Conservation (phyloP, 2,797 vertebrate genomes). For the Mormyrus proboscirostris region DNA sequence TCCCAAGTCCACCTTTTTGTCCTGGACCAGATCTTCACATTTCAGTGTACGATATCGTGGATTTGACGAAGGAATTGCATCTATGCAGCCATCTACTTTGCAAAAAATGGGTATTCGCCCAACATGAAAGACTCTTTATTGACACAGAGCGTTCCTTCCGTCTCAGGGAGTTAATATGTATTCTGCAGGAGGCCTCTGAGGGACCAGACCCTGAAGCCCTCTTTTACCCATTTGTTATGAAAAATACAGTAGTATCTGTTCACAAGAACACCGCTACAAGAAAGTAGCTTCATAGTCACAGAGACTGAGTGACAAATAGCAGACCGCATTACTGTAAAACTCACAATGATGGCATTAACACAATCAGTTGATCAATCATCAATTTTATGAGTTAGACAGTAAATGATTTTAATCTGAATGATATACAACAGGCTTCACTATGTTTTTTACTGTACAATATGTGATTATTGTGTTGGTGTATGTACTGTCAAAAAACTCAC, state of each 20-base stretch:
- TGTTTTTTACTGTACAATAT: neutral
- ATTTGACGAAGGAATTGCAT: neutral
- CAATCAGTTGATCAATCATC: neutral
- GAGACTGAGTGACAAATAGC: neutral
- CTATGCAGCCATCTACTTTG: neutral
- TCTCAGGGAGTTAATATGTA: neutral
- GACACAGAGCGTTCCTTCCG: neutral
- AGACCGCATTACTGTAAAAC: neutral
- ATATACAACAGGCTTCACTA: neutral
- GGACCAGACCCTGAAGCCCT: neutral
- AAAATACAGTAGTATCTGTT: neutral
- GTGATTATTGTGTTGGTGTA: neutral
- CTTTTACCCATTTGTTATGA: neutral
- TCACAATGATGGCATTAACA: neutral
- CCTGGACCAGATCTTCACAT: neutral
- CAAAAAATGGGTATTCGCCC: neutral
- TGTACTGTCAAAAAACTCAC: neutral
- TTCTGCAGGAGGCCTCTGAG: neutral
- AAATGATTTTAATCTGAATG: neutral
- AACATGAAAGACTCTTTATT: neutral
- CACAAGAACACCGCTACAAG: neutral
- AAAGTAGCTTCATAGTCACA: neutral
- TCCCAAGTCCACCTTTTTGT: constrained; percentile 1
- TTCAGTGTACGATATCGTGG: neutral
- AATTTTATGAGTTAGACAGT: neutral